Evolutionary conservation across 2,888 invertebrate species (phyloP).

Genomic region (Amblyjoppa fuscipennis): DNA sequence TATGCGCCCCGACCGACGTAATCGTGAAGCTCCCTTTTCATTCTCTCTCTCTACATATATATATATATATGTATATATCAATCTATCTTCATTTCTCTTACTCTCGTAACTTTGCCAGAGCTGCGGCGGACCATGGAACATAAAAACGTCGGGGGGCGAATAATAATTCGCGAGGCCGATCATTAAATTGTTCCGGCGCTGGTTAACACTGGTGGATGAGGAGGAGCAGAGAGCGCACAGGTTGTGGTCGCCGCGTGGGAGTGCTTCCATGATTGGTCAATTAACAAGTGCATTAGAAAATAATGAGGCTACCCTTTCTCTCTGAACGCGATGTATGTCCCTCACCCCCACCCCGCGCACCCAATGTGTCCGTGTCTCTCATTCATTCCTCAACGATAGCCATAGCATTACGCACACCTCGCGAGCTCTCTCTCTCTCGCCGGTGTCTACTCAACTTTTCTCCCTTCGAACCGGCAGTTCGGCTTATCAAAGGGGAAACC

Average conservation of each 20-base stretch:
- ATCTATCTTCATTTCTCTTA: conserved; percentile 23
- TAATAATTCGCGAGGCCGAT: conserved; percentile 80
- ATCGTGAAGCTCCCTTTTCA: conserved; percentile 50
- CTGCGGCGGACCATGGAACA: conserved; percentile 69
- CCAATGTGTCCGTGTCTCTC: conserved; percentile 23
- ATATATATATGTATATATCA: conserved; percentile 1
- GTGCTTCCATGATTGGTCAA: conserved; percentile 82
- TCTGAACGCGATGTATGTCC: neutral
- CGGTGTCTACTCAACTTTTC: conserved; percentile 7
- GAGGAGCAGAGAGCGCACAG: conserved; percentile 52
- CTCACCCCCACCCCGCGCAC: neutral
- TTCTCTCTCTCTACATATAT: conserved; percentile 5
- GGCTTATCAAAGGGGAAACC: conserved; percentile 12
- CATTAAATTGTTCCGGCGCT: conserved; percentile 84
- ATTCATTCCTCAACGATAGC: conserved; percentile 28
- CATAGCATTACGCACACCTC: conserved; percentile 30
- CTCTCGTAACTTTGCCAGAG: conserved; percentile 14
- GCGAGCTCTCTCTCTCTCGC: neutral
- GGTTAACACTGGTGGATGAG: conserved; percentile 79
- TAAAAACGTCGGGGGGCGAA: conserved; percentile 73
- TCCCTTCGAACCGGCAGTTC: neutral
- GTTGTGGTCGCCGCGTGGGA: conserved; percentile 71
- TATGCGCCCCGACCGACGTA: conserved; percentile 56
- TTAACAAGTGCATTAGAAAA: conserved; percentile 84
- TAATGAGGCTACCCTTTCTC: conserved; percentile 79